Evolutionary conservation across 2,797 vertebrate genomes (phyloP).

Genomic region (Anas bernieri): DNA sequence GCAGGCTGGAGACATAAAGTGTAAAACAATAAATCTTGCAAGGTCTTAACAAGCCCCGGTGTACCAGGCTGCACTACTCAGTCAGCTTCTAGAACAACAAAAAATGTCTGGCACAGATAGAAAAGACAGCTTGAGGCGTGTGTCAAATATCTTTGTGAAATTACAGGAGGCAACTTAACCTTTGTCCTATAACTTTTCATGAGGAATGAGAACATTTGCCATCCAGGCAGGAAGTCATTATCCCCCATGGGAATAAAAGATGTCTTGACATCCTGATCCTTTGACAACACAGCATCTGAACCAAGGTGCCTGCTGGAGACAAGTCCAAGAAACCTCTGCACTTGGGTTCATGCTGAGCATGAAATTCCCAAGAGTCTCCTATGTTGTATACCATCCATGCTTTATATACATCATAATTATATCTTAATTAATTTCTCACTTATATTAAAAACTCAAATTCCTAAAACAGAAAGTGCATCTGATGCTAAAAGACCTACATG

Average conservation of each 20-base stretch:
- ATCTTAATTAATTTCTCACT: not conserved
- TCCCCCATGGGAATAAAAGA: not conserved
- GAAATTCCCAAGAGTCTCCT: not conserved
- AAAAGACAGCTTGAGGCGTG: not conserved
- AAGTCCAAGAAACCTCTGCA: rapidly evolving
- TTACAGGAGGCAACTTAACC: slow-evolving; percentile 26
- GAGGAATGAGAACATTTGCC: slow-evolving; percentile 25
- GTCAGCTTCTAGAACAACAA: not conserved
- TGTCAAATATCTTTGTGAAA: not conserved
- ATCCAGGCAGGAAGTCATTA: not conserved
- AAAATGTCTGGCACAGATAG: not conserved
- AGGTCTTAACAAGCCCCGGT: not conserved
- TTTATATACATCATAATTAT: not conserved
- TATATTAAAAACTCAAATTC: not conserved
- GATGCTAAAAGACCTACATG: rapidly evolving
- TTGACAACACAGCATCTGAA: not conserved
- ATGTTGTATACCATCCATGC: not conserved
- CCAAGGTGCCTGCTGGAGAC: not conserved
- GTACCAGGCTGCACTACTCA: not conserved
- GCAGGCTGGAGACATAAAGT: not conserved
- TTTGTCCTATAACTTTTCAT: not conserved
- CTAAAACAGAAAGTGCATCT: not conserved
- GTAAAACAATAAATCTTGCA: slow-evolving; percentile 42
- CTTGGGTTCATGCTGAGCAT: not conserved
- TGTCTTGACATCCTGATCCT: not conserved